These are phyloP conservation scores for Drosophila colorata DNA, from an alignment of 2,888 invertebrate genomes.

Conservation along the genomic window DNA sequence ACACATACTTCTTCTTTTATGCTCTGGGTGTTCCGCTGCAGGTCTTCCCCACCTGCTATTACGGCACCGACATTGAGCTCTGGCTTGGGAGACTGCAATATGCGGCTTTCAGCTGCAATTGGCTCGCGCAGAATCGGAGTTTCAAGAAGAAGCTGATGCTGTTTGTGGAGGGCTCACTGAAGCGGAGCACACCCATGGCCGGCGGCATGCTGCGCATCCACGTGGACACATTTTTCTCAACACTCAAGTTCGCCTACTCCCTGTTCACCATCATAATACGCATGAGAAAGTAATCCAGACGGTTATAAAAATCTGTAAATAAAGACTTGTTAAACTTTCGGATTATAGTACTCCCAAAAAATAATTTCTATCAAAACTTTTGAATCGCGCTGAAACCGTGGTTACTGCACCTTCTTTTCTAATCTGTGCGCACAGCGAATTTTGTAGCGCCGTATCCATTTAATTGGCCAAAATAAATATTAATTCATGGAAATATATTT, in stretches of 20 bases:
- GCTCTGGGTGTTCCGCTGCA: constrained; percentile 52
- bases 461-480: no score
- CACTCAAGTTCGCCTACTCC: constrained; percentile 70
- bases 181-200: constrained; percentile 54
- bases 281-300: constrained; percentile 59
- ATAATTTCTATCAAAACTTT: no score
- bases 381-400: no score
- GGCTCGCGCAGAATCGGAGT: constrained; percentile 55
- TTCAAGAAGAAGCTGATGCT: constrained; percentile 71
- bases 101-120: constrained; percentile 71
- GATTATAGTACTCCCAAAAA: no score
- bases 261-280: constrained; percentile 69
- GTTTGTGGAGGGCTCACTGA: constrained; percentile 70
- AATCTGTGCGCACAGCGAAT: no score
- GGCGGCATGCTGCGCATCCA: constrained; percentile 74
- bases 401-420: no score
- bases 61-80: constrained; percentile 65
- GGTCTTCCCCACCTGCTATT: constrained; percentile 76
- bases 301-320: no score
- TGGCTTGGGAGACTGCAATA: constrained; percentile 59
- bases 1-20: constrained; percentile 60
- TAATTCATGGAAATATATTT: no score
- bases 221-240: constrained; percentile 69
- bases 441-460: no score
- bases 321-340: no score